Conservation (phyloP, 2,888 invertebrate species). For the Drosophila vallismaia region DNA sequence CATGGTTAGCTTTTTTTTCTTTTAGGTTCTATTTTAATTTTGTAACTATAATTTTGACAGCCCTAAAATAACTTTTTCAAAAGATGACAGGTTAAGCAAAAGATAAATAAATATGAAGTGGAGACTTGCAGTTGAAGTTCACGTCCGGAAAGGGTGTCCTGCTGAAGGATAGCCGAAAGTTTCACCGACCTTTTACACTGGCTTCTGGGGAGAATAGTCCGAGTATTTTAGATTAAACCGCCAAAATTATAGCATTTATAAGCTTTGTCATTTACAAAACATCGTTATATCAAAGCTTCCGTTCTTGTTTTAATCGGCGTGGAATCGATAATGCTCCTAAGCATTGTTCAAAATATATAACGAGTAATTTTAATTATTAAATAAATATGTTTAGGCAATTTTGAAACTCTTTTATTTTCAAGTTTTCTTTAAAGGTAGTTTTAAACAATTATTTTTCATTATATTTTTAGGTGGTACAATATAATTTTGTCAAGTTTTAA, state of each 20-base stretch:
- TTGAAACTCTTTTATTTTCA: too few species aligned
- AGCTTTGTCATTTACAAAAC: not conserved
- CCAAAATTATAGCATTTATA: not conserved
- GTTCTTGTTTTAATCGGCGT: not conserved
- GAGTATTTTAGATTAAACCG: not conserved
- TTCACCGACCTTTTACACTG: conserved; percentile 4
- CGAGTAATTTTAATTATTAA: too few species aligned
- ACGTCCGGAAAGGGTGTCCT: not conserved
- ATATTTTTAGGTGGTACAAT: too few species aligned
- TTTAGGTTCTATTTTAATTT: not conserved
- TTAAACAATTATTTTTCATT: too few species aligned
- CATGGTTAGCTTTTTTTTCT: not conserved
- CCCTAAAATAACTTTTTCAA: not conserved
- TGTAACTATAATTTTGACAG: not conserved
- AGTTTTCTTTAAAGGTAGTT: too few species aligned
- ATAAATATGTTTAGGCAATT: too few species aligned
- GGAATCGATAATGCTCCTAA: not conserved
- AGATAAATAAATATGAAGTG: not conserved
- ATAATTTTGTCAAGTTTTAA: too few species aligned
- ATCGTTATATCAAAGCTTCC: conserved; percentile 4
- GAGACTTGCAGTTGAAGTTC: too few species aligned
- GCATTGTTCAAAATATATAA: too few species aligned
- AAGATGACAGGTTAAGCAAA: not conserved
- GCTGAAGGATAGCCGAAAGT: not conserved
- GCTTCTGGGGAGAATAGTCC: not conserved